Evolutionary conservation across 2,888 invertebrate species (phyloP), one percentile per base, ranked within the genome.

Genomic region (Oxyteleia sp.): DNA sequence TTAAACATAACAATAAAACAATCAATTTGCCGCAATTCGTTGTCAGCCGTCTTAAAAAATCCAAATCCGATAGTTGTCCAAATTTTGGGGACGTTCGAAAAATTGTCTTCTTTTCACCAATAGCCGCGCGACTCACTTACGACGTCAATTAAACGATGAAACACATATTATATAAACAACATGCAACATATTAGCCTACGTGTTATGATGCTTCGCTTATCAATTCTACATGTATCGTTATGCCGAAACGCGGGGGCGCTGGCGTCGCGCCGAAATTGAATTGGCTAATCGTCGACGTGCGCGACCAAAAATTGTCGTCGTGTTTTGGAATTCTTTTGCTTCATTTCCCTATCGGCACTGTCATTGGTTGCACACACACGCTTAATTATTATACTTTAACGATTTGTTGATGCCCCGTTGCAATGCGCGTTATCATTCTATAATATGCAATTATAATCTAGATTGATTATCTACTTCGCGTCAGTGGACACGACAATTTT

Each of bases 141-240:
- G 91, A 92, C 91, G 91, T 91, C 88, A 87, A 92, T 90, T 71
- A 87, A 89, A 90, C 92, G 92, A 91, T 92, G 91, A 91, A 93
- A 93, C 92, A 93, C 93, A 91, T 91, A 93, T 91, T 92, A 93
- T 91, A 91, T 91, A 90, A 93, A 93, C 92, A 93, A 93, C 93
- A 93, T 93, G 91, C 92, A 93, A 93, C 93, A 93, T 92, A 92
- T 92, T 92, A 92, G 88, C 89, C 91, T 93, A 93, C 88, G 88
- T 91, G 89, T 88, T 92, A 92, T 87, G 90, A 90, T 92, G 90
- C 75, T 64, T 87, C 78, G 86, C 79, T 83, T 85, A 61, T 64
- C 47, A 49, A 68, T 32, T 76, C 71, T 57, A 78, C 69, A 29
- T 53, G 35, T 45, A 78, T 35, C 32, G 20, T 45, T 63, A 47